Evolutionary conservation across 2,113 vertebrate species (phyloP).

Genomic region (Terrapene triunguis): DNA sequence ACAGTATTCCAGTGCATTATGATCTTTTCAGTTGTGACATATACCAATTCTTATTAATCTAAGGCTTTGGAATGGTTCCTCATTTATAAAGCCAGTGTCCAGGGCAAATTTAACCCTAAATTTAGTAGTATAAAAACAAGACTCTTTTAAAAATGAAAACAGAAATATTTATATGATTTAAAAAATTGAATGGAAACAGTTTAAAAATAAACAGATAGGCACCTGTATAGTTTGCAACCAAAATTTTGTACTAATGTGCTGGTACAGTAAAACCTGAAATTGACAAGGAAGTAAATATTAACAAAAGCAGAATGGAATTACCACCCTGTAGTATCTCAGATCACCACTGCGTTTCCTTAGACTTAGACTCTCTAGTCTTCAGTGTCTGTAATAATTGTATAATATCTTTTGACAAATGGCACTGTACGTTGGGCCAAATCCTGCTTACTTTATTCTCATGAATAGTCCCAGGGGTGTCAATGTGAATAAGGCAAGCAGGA

Average conservation of each 20-base stretch:
- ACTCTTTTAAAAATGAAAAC: background rate
- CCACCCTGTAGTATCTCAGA: background rate
- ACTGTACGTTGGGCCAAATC: background rate
- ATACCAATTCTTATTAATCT: background rate
- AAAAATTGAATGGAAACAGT: background rate
- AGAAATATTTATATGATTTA: background rate
- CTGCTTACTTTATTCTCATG: background rate
- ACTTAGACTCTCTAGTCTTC: fast-evolving
- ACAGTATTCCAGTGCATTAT: background rate
- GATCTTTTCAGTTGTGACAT: background rate
- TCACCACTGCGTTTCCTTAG: background rate
- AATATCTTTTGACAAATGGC: background rate
- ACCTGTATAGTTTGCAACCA: background rate
- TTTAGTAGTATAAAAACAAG: background rate
- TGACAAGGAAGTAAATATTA: background rate
- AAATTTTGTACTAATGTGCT: background rate
- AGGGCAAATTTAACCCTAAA: background rate
- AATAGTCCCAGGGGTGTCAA: background rate
- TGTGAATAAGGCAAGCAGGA: background rate
- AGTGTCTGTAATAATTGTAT: background rate
- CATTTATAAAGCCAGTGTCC: background rate
- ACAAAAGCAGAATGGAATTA: background rate
- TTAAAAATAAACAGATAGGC: background rate
- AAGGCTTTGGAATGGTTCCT: background rate
- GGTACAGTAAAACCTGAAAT: background rate